Conservation (phyloP, 92 coral and sea anemone species). For the Virgularia gustaviana region DNA sequence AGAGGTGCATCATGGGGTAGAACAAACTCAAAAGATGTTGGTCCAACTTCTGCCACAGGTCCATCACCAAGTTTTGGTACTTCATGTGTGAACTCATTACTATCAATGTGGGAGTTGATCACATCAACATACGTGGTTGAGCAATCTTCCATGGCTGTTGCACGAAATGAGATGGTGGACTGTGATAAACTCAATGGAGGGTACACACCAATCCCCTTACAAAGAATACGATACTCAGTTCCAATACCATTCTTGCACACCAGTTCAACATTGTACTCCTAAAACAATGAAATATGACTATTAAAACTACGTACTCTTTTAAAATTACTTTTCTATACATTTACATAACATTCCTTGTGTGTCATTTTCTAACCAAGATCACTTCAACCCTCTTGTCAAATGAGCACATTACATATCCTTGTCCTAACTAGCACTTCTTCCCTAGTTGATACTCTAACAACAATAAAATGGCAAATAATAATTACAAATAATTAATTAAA, state of each 20-base stretch:
- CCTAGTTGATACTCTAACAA: too few species aligned
- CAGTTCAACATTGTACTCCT: constrained; percentile 88
- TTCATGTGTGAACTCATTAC: constrained; percentile 95
- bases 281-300: not conserved
- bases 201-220: constrained; percentile 87
- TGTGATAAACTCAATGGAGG: constrained; percentile 88
- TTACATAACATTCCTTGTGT: not conserved
- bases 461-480: too few species aligned
- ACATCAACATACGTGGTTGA: constrained; percentile 76
- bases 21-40: constrained; percentile 91
- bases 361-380: not conserved
- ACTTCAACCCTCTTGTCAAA: too few species aligned
- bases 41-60: constrained; percentile 91
- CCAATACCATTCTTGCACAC: constrained; percentile 95
- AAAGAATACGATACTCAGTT: constrained; percentile 83
- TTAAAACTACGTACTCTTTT: too few species aligned
- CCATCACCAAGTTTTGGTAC: constrained; percentile 95
- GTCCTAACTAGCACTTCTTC: too few species aligned
- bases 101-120: constrained; percentile 85
- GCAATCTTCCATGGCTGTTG: constrained; percentile 81
- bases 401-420: too few species aligned
- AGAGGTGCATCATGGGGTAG: constrained; percentile 80
- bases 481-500: not conserved
- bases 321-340: not conserved
- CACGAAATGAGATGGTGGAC: constrained; percentile 86